Evolutionary conservation across 2,888 invertebrate species (phyloP).

Genomic region (Pristionchus entomophagus): DNA sequence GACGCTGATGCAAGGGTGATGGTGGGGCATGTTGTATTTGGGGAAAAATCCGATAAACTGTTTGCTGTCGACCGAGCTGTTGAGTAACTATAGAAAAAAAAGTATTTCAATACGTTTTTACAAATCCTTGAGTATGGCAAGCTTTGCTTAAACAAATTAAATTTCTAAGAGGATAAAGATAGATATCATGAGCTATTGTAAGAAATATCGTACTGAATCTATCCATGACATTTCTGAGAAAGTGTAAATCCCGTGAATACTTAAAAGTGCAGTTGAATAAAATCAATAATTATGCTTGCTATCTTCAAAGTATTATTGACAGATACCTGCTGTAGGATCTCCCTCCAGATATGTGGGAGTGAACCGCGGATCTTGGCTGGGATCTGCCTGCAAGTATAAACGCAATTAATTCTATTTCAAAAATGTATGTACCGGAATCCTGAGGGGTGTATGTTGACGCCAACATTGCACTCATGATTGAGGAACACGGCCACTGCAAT

Average conservation of each 20-base stretch:
- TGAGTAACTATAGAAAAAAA: neutral
- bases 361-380: conserved; percentile 9
- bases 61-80: neutral
- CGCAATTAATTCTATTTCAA: neutral
- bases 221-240: too few relatives aligned
- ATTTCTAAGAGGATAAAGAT: too few relatives aligned
- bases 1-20: neutral
- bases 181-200: too few relatives aligned
- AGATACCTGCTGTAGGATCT: conserved; percentile 4
- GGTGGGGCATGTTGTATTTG: neutral
- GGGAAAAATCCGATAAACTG: neutral
- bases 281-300: too few relatives aligned
- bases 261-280: too few relatives aligned
- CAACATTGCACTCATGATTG: conserved; percentile 16
- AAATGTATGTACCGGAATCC: neutral
- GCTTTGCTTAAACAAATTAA: too few relatives aligned
- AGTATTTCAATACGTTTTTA: neutral
- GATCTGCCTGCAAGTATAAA: neutral
- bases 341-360: conserved; percentile 5
- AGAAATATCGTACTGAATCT: too few relatives aligned
- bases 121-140: too few relatives aligned
- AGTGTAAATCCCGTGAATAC: too few relatives aligned
- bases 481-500: neutral
- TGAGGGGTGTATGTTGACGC: conserved; percentile 16
- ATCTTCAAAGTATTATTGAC: too few relatives aligned